phyloP scores from a whole-genome alignment of 2,888 invertebrate species.

The Acrocyrtus sp. region DNA sequence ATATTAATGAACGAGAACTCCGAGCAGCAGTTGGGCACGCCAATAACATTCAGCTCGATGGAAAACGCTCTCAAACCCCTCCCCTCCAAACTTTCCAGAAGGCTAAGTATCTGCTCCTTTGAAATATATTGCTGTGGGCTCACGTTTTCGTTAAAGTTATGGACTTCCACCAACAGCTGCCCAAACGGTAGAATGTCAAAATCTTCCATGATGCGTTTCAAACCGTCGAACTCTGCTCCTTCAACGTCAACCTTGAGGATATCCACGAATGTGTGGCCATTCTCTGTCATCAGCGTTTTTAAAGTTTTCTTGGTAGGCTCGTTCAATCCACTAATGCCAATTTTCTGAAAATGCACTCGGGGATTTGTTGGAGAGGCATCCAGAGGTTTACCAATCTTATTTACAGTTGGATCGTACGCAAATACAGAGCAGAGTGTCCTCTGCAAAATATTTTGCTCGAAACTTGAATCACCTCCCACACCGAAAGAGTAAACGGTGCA shows the following conservation, averaged over 20 bases:
- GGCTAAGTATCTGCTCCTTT: too few species aligned
- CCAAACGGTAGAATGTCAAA: constrained; percentile 3
- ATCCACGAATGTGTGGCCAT: constrained; percentile 11
- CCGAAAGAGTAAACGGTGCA: constrained; percentile 15
- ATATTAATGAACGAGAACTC: too few species aligned
- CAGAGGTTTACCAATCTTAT: neutral
- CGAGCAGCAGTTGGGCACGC: too few species aligned
- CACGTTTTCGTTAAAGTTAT: too few species aligned
- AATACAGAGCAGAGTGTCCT: neutral
- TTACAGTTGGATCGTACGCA: constrained; percentile 1
- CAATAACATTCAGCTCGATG: too few species aligned
- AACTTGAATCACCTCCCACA: neutral
- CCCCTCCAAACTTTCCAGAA: too few species aligned
- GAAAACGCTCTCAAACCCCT: too few species aligned
- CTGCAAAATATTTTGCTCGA: constrained; percentile 1
- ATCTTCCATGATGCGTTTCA: neutral
- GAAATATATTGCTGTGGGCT: too few species aligned
- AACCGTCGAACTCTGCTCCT: constrained; percentile 5
- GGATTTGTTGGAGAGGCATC: neutral
- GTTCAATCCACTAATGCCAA: constrained; percentile 1
- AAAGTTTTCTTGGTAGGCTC: neutral
- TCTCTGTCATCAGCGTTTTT: constrained; percentile 4
- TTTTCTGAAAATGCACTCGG: neutral
- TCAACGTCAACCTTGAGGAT: constrained; percentile 18
- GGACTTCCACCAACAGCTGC: constrained; percentile 9